Base-by-base conservation (phyloP, 92 coral and sea anemone species). In the Chrysogorgia sp. region DNA sequence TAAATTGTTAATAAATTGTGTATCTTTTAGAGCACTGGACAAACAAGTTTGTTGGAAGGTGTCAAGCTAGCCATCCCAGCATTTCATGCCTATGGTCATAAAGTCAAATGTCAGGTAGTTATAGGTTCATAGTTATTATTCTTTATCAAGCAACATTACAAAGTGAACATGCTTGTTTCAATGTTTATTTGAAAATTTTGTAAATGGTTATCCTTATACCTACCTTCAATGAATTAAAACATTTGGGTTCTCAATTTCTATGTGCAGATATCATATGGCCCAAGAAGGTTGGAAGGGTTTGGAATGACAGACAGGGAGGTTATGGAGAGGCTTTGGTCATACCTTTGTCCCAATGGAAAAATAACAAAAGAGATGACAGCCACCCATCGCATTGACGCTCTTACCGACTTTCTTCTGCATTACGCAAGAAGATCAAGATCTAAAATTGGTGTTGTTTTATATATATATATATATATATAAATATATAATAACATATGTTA, bases 291-390 rank as follows among this genome's bases (percentile, higher is more conserved):
- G 58, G 75, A 71, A 33, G 84, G 88, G 6, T 85, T 85, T 62
- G 88, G 88, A 2, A 24, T 85, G 75, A 79, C 80, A 67, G 84
- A 84, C 58, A 84, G 88, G 10, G 88, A 84, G 31, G 88, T 84
- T 5, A 84, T 84, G 88, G 88, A 84, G 67, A 40, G 84, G 40
- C n/a, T 78, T 67, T 78, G 88, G 88, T 84, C 84, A 0, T 84
- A 78, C 67, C 61, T 84, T 4, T 69, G 84, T 47, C 88, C 89
- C n/a, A 62, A 85, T 19, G 71, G 71, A 19, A 85, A 85, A 45
- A 85, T 80, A 19, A 85, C 89, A 7, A 85, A 85, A 26, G 89
- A 80, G 75, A 85, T 80, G 89, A 85, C 89, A 31, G 85, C 89
- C 10, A 60, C 77, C 23, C 71, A 85, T 58, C 22, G 89, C 53